phyloP scores from a whole-genome alignment of 2,797 vertebrate species.

The Platalea minor region DNA sequence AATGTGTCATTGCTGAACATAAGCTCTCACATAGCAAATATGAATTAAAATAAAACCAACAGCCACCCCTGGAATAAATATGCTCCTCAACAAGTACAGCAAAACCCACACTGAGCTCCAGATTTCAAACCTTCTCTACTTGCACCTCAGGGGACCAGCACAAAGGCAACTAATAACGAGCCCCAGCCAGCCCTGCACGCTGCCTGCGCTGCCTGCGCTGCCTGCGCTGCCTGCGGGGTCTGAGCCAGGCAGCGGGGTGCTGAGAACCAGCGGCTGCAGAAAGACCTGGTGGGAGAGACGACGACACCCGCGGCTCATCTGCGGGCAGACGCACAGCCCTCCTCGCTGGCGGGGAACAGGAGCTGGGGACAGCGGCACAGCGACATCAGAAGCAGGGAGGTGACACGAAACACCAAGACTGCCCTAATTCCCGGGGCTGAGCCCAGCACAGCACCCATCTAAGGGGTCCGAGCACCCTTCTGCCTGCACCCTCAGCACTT shows the following conservation, averaged over 20 bases:
- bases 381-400: not conserved
- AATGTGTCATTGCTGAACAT: not conserved
- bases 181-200: not conserved
- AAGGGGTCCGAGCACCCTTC: not conserved
- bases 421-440: not conserved
- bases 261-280: not conserved
- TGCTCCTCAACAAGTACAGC: not conserved
- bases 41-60: not conserved
- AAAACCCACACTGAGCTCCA: not conserved
- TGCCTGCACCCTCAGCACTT: not conserved
- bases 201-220: too few species aligned
- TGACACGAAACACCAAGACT: not conserved
- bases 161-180: not conserved
- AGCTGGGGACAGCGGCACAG: not conserved
- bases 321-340: not conserved
- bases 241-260: not conserved
- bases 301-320: accelerated
- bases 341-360: not conserved
- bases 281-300: not conserved
- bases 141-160: not conserved
- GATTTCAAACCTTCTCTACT: not conserved
- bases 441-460: not conserved
- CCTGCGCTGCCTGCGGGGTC: not conserved
- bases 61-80: not conserved
- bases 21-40: not conserved